Evolutionary conservation across 2,888 invertebrate species (phyloP).

Genomic region (Luffia ferchaultella): DNA sequence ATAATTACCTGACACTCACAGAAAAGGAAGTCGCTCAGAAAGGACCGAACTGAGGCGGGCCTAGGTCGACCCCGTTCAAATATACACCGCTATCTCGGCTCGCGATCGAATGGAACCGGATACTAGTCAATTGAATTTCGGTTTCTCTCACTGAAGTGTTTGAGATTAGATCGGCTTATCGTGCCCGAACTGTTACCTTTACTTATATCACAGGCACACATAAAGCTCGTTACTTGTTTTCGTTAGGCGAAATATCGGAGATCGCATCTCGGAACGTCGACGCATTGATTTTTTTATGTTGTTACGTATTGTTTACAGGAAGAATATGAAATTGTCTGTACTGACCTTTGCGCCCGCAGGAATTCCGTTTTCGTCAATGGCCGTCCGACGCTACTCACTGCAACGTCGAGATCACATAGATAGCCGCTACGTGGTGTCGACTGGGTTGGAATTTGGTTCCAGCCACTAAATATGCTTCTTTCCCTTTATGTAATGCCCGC

Average conservation of each 20-base stretch:
- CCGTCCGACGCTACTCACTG: no score
- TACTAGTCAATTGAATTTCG: constrained; percentile 40
- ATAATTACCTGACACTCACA: constrained; percentile 68
- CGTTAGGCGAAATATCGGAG: not conserved
- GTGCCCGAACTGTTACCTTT: not conserved
- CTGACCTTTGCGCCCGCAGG: no score
- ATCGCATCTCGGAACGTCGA: not conserved
- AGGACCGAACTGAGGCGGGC: constrained; percentile 34
- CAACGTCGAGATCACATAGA: no score
- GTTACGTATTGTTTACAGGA: no score
- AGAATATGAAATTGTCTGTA: no score
- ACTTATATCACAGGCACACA: not conserved
- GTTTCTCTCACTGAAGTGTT: constrained; percentile 23
- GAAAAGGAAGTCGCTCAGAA: constrained; percentile 60
- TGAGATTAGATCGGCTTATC: constrained; percentile 20
- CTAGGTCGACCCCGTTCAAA: constrained; percentile 33
- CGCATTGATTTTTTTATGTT: no score
- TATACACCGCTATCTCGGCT: constrained; percentile 27
- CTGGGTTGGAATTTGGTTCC: no score
- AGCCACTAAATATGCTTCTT: no score
- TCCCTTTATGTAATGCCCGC: no score
- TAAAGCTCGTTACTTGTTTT: not conserved
- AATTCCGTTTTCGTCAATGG: no score
- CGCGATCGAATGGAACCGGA: constrained; percentile 39
- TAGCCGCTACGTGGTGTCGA: no score